Evolutionary conservation across 2,888 invertebrate species (phyloP).

Genomic region (Brassicogethes aeneus): DNA sequence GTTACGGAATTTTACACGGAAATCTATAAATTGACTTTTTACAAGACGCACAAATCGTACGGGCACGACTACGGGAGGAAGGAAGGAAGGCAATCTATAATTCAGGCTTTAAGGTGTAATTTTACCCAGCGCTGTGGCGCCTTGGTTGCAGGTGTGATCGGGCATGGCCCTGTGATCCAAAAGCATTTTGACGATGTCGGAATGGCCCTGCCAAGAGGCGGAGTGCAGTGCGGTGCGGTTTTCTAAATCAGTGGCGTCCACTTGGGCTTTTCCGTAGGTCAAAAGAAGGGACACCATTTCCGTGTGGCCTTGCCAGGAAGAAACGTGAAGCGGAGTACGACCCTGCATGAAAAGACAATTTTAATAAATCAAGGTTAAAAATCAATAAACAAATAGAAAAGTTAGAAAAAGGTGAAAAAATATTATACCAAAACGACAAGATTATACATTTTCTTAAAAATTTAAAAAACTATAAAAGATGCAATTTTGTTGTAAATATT

Average conservation of each 20-base stretch:
- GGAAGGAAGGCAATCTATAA: slow-evolving; percentile 74
- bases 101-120: slow-evolving; percentile 95
- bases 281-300: slow-evolving; percentile 86
- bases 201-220: slow-evolving; percentile 93
- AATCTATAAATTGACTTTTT: too few relatives aligned
- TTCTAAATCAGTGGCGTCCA: slow-evolving; percentile 83
- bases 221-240: slow-evolving; percentile 86
- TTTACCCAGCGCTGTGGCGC: slow-evolving; percentile 90
- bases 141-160: slow-evolving; percentile 89
- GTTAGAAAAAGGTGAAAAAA: too few relatives aligned
- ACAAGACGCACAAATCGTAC: too few relatives aligned
- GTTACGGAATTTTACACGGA: too few relatives aligned
- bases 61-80: slow-evolving; percentile 80
- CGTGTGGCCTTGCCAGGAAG: slow-evolving; percentile 89
- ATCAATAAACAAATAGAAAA: too few relatives aligned
- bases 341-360: too few relatives aligned
- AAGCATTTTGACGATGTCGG: slow-evolving; percentile 69
- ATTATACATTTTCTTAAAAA: slow-evolving; percentile 1
- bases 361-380: too few relatives aligned
- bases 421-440: not conserved
- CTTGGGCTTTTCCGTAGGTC: slow-evolving; percentile 67
- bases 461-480: too few relatives aligned
- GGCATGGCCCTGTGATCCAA: slow-evolving; percentile 74
- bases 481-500: too few relatives aligned
- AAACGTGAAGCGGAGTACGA: slow-evolving; percentile 81